Base-by-base conservation (phyloP, 2,888 invertebrate species). In the Malthinus seriepunctatus region DNA sequence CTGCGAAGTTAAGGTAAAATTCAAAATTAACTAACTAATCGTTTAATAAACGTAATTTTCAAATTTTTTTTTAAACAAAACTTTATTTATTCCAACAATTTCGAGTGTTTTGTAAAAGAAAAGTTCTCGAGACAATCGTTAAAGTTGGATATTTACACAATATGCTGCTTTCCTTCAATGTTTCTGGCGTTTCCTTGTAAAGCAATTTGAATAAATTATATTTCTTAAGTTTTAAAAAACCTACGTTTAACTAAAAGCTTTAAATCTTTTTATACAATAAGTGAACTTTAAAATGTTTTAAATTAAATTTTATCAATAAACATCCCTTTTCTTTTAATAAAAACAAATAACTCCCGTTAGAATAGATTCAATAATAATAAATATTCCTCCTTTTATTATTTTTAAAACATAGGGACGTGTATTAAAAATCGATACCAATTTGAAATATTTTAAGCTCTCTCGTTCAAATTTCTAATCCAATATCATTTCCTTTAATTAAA, bases 161-260 rank as follows among this genome's bases (percentile, higher is more conserved):
- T 35, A 45, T 53, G 54, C 54, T 42, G 15, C 39, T 23, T 10
- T 47, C 5, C 51, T 37, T 54, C 45, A 38, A 48, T 47, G 47
- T 48, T 54, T 54, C 14, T 48, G 38, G 45, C 34, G 54, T 32
- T 54, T 38, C 9, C 39, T 33, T 47, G 46, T 52, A 38, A 54
- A 48, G 47, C 48, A 48, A 54, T 54, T 54, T 54, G 54, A 54
- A 54, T 54, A 54, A 46, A 54, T 54, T 54, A 54, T 48, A 54
- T 32, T 47, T 52, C 46, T 42, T 42, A 15, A 42, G 39, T 42
- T 14, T 42, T 14, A 15, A 42, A 42, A 42, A 42, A 42, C n/a
- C 39, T n/a, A 23, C 39, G n/a, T 42, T 42, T 42, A 15, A 42
- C 39, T 15, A 42, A 23, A 7, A 42, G 23, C 14, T 15, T n/a